phyloP scores from a whole-genome alignment of 2,797 vertebrate species.

The Chelon labrosus region DNA sequence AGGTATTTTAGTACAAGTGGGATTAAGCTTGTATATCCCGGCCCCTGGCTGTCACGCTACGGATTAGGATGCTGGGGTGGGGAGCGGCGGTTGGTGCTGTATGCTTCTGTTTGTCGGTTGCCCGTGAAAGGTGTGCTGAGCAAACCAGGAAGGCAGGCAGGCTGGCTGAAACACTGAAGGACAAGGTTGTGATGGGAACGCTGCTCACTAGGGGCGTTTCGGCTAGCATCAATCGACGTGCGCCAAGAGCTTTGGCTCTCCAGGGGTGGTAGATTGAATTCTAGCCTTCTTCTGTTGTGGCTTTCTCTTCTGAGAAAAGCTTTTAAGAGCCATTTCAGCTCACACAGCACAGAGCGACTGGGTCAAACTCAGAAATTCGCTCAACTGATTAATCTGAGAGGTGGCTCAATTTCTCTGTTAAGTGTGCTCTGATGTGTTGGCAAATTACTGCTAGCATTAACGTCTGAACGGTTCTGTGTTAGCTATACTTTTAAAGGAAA shows the following conservation, averaged over 20 bases:
- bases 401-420: conserved; percentile 5
- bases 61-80: conserved; percentile 73
- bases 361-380: conserved; percentile 30
- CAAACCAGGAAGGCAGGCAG: conserved; percentile 21
- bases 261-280: conserved; percentile 47
- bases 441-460: not conserved
- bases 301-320: conserved; percentile 48
- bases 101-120: conserved; percentile 60
- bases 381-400: conserved; percentile 41
- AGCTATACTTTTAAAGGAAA: not conserved
- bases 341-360: conserved; percentile 27
- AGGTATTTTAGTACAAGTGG: conserved; percentile 76
- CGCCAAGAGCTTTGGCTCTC: conserved; percentile 41
- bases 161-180: conserved; percentile 14
- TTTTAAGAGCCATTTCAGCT: conserved; percentile 53
- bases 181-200: not conserved
- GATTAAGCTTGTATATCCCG: conserved; percentile 78
- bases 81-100: conserved; percentile 65
- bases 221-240: conserved; percentile 26
- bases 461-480: not conserved
- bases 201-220: conserved; percentile 13
- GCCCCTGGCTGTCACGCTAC: conserved; percentile 72
- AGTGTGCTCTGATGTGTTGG: conserved; percentile 13
- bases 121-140: conserved; percentile 63
- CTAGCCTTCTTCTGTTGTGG: conserved; percentile 30